These are phyloP conservation scores for Hydropotes inermis DNA, from an alignment of 2,113 vertebrate genomes.

Conservation along the genomic window DNA sequence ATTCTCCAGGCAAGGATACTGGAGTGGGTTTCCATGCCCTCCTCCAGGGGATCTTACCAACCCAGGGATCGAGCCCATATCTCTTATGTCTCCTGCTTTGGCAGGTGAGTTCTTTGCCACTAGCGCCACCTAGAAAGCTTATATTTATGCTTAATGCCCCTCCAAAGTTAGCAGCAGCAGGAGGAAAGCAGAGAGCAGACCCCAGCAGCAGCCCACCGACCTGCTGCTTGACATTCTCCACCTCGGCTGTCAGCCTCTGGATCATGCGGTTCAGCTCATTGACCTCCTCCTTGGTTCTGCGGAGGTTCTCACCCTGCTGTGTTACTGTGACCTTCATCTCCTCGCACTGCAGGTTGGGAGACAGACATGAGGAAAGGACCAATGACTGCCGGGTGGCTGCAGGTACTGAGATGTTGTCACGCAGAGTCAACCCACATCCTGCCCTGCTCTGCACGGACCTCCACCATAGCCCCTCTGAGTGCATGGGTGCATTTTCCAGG, in stretches of 20 bases:
- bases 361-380: not conserved
- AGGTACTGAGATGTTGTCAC: no score
- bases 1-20: not conserved
- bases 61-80: not conserved
- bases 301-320: conserved; percentile 85
- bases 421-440: not conserved
- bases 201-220: conserved; percentile 69
- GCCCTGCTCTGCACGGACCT: not conserved
- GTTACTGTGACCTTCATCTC: conserved; percentile 85
- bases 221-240: conserved; percentile 88
- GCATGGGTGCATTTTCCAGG: not conserved
- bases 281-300: conserved; percentile 85
- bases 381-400: rapidly evolving
- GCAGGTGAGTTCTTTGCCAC: not conserved
- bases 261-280: conserved; percentile 86
- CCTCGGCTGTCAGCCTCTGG: conserved; percentile 85
- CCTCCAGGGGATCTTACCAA: not conserved
- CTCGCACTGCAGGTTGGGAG: conserved; percentile 78
- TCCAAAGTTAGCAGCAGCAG: not conserved
- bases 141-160: not conserved
- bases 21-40: not conserved
- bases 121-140: not conserved
- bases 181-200: not conserved
- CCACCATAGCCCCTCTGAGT: not conserved
- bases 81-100: not conserved